phyloP scores from a whole-genome alignment of 2,888 invertebrate genomes.

The Oscheius myriophilus region DNA sequence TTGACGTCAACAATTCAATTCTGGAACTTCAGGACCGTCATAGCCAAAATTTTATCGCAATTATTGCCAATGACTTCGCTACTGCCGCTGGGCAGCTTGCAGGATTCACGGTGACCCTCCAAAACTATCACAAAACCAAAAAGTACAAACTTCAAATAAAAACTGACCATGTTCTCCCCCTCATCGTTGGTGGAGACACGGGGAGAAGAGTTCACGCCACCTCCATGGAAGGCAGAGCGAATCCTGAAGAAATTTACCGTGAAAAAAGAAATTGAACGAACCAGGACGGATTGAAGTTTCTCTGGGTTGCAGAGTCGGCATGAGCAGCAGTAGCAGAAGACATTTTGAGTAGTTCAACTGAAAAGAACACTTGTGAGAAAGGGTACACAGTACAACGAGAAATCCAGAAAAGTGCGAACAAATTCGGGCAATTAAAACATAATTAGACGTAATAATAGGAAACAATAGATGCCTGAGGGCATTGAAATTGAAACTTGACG shows the following conservation, averaged over 20 bases:
- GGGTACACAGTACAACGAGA: neutral
- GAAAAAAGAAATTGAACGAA: conserved; percentile 31
- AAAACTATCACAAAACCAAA: too few species aligned
- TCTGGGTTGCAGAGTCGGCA: conserved; percentile 23
- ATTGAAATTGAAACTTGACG: neutral
- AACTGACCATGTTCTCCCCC: conserved; percentile 5
- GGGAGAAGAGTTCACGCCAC: conserved; percentile 14
- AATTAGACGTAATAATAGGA: neutral
- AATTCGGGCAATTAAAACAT: neutral
- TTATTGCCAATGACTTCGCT: too few species aligned
- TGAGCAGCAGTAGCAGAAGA: conserved; percentile 15
- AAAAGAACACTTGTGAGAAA: too few species aligned
- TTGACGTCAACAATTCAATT: too few species aligned
- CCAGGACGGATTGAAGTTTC: conserved; percentile 55
- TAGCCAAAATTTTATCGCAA: too few species aligned
- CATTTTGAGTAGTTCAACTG: neutral
- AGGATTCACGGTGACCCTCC: too few species aligned
- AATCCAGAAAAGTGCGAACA: neutral
- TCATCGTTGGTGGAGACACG: conserved; percentile 30
- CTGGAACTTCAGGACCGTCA: too few species aligned
- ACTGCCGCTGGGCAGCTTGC: too few species aligned
- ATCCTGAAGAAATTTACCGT: conserved; percentile 45
- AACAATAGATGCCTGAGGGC: neutral
- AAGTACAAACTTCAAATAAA: too few species aligned
- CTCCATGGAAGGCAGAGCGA: conserved; percentile 36